Base-by-base conservation (phyloP, 2,797 vertebrate species). In the Hyperoplus immaculatus region DNA sequence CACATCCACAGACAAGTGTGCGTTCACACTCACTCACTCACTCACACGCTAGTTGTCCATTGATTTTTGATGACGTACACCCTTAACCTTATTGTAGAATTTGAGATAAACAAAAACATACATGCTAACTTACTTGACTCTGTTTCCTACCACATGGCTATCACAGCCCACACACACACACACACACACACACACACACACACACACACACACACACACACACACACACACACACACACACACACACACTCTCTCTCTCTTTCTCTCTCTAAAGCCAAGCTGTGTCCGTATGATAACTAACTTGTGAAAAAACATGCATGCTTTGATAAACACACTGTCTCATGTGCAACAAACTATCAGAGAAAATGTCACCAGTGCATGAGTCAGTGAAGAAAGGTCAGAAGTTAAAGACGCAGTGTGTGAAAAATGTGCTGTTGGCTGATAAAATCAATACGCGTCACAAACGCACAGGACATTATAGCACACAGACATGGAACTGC, bases 271-370 rank as follows among this genome's bases (percentile, higher is more conserved):
- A 36, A 54, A 66, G 42, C 43, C 70, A 78, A 85, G 78, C 84
- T 90, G 88, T 67, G 58, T 70, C 66, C 2, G 41, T 39, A 15
- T 80, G 81, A 91, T 92, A 92, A 87, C 51, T 50, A 9, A 74
- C 86, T 72, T 72, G 3, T 64, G 2, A 14, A 82, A 61, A 79
- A 77, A 78, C 41, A 47, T 9, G 73, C 29, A 62, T 15, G 75
- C 64, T 59, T 42, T 81, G 86, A 87, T 85, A 83, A 89, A 77
- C n/a, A 36, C 29, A 29, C 10, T 38, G 43, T 50, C 4, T 1
- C 8, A 3, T 29, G 60, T 46, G 29, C 13, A 43, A 53, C 79
- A 68, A 69, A 59, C 46, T 6, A 9, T 59, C 11, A 39, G 68
- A 53, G 43, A 46, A 53, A 45, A 16, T 21, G 69, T 71, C 53